These are phyloP conservation scores for Triplophysa tibetana DNA, from an alignment of 2,113 vertebrate species.

Conservation along the genomic window DNA sequence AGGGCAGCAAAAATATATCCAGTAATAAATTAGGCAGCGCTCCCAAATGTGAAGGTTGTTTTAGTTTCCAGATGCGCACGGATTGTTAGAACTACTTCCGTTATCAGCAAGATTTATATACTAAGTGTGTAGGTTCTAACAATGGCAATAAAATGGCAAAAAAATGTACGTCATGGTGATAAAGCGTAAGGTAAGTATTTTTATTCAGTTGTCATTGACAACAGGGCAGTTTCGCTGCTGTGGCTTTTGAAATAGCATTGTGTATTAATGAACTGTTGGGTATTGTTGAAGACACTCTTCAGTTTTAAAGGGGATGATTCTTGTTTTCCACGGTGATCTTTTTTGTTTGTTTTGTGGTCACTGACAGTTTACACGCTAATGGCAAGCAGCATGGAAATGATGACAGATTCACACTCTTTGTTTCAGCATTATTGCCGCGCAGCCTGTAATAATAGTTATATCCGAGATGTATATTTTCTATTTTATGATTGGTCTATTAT, in stretches of 20 bases:
- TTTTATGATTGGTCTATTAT: background rate
- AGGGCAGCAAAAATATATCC: no score
- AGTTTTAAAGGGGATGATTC: no score
- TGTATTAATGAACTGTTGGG: no score
- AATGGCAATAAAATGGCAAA: background rate
- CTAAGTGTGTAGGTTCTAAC: background rate
- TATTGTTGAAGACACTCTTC: background rate
- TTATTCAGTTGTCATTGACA: conserved; percentile 25
- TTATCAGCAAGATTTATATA: background rate
- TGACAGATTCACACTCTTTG: background rate
- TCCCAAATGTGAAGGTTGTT: background rate
- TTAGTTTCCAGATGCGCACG: background rate
- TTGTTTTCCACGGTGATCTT: no score
- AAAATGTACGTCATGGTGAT: background rate
- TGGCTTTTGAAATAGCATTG: background rate
- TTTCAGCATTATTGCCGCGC: background rate
- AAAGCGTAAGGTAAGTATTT: background rate
- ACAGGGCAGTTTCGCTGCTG: background rate
- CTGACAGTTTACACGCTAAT: conserved; percentile 20
- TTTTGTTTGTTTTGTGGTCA: background rate
- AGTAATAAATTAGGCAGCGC: conserved; percentile 39
- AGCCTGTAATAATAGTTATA: background rate
- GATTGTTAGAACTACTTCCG: background rate
- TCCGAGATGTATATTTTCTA: background rate
- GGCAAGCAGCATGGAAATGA: background rate